These are phyloP conservation scores for Dicentrarchus labrax DNA, from an alignment of 2,113 vertebrate genomes.

Conservation along the genomic window DNA sequence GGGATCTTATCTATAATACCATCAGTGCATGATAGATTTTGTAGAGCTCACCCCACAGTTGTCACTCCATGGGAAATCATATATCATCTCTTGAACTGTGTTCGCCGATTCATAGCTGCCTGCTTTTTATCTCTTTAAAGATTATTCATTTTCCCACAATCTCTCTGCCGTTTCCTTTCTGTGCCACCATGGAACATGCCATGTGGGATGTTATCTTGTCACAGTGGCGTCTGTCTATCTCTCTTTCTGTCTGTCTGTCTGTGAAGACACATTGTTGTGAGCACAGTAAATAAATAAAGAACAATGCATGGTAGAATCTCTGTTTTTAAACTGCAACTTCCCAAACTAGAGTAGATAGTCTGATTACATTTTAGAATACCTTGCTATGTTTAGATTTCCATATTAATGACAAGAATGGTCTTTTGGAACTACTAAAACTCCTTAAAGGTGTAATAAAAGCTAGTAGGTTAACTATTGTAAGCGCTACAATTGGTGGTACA, in stretches of 20 bases:
- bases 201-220: constrained; percentile 65
- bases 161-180: constrained; percentile 45
- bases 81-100: constrained; percentile 15
- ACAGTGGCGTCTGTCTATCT: constrained; percentile 56
- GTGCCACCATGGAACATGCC: constrained; percentile 35
- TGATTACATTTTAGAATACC: constrained; percentile 22
- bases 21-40: constrained; percentile 33
- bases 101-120: constrained; percentile 16
- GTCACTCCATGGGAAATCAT: constrained; percentile 26
- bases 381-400: constrained; percentile 1
- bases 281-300: constrained; percentile 50
- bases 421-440: neutral
- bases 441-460: neutral
- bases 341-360: constrained; percentile 25
- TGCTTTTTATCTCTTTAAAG: constrained; percentile 43
- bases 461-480: neutral
- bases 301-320: constrained; percentile 45
- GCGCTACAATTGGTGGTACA: neutral
- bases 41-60: constrained; percentile 3
- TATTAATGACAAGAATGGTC: constrained; percentile 1
- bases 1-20: constrained; percentile 38
- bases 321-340: constrained; percentile 3
- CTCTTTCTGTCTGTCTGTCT: constrained; percentile 16
- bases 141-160: constrained; percentile 61
- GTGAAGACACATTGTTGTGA: constrained; percentile 42